Conservation (phyloP, 1,140 invertebrate genomes). For the Musca domestica region DNA sequence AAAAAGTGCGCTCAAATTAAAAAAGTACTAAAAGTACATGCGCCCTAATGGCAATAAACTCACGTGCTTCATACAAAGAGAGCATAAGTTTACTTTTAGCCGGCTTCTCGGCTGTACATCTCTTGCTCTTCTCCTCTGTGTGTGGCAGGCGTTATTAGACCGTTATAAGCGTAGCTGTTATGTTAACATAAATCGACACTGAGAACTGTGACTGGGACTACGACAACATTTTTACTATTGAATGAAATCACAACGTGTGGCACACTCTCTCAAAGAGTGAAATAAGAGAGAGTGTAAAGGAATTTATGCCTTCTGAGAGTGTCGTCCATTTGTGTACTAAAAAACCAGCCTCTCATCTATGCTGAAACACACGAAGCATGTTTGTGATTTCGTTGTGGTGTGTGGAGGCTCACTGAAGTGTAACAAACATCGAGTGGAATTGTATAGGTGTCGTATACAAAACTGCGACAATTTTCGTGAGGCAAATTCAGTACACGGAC, state of each 20-base stretch:
- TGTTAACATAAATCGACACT: too few species aligned
- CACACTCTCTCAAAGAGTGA: background rate
- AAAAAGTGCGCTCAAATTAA: too few species aligned
- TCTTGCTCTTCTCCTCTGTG: too few species aligned
- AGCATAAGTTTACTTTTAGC: too few species aligned
- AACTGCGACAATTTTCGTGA: constrained; percentile 51
- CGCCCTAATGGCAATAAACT: too few species aligned
- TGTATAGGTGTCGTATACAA: constrained; percentile 35
- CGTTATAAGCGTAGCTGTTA: background rate
- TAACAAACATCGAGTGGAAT: constrained; percentile 6
- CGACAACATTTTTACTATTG: constrained; percentile 23
- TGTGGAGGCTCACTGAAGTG: constrained; percentile 20
- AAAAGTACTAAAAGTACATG: too few species aligned
- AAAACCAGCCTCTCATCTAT: constrained; percentile 11
- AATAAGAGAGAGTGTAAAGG: too few species aligned
- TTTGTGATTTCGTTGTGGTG: constrained; percentile 9
- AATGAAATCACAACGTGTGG: background rate
- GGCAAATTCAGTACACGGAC: constrained; percentile 51
- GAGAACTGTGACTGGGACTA: constrained; percentile 1
- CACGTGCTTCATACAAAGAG: too few species aligned
- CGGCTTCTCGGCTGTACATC: too few species aligned
- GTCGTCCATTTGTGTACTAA: background rate
- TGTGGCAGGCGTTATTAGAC: background rate
- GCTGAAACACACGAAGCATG: constrained; percentile 34
- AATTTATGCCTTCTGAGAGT: too few species aligned